Conservation (phyloP, 2,888 invertebrate species). For the Tanypteryx hageni region DNA sequence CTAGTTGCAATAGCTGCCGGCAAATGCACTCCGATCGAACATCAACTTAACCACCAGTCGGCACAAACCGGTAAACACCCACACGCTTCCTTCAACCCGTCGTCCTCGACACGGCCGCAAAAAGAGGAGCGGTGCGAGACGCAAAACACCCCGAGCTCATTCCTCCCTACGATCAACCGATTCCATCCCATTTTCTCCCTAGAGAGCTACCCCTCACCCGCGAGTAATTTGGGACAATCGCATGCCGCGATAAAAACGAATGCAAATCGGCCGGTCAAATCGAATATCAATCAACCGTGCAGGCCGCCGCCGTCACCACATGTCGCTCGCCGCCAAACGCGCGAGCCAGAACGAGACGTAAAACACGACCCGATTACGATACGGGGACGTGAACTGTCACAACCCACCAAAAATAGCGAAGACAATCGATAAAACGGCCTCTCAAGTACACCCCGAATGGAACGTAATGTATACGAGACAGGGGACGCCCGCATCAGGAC, state of each 20-base stretch:
- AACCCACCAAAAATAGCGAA: neutral
- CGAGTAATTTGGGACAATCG: neutral
- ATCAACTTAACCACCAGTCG: neutral
- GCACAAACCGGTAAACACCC: neutral
- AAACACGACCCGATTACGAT: constrained; percentile 20
- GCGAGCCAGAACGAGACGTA: neutral
- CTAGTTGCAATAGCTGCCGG: neutral
- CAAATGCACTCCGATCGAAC: neutral
- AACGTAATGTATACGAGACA: neutral
- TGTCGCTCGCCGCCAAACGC: too few species aligned
- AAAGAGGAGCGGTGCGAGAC: neutral
- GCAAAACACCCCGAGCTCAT: neutral
- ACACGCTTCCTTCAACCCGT: neutral
- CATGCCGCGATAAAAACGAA: neutral
- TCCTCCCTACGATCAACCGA: too few species aligned
- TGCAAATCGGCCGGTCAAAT: neutral
- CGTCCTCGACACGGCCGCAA: neutral
- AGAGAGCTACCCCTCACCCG: too few species aligned
- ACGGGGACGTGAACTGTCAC: neutral
- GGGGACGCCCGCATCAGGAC: neutral
- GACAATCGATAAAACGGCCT: neutral
- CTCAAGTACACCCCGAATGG: neutral
- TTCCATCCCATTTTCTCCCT: neutral
- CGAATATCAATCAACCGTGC: neutral
- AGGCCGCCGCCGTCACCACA: neutral